These are phyloP conservation scores for Phocoena sinus DNA, from an alignment of 2,113 vertebrate species.

Conservation along the genomic window DNA sequence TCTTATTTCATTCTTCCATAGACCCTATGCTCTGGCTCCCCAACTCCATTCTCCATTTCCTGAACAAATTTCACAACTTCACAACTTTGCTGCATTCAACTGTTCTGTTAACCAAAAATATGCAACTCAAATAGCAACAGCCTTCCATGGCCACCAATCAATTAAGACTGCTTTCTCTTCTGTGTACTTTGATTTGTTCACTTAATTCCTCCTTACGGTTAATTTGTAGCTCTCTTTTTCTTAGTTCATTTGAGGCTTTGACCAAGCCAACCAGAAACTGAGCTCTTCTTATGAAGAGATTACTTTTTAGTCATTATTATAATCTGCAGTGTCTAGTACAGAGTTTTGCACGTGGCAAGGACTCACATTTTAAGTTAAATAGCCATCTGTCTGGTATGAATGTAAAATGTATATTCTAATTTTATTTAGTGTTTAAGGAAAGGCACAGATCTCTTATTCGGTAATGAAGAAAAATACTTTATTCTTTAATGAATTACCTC, in stretches of 20 bases:
- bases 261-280: not conserved
- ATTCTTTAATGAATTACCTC: constrained; percentile 13
- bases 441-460: not conserved
- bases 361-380: constrained; percentile 20
- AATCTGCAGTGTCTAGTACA: not conserved
- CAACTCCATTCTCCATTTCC: not conserved
- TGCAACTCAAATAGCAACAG: not conserved
- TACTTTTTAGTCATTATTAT: constrained; percentile 17
- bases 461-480: not conserved
- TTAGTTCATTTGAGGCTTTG: constrained; percentile 2
- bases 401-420: constrained; percentile 24
- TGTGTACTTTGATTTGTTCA: not conserved
- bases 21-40: not conserved
- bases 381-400: constrained; percentile 30
- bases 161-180: not conserved
- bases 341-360: constrained; percentile 4
- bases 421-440: constrained; percentile 30
- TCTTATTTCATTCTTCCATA: not conserved
- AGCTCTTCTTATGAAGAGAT: not conserved
- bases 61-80: constrained; percentile 30
- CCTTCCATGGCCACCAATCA: not conserved
- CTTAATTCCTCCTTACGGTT: not conserved
- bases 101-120: not conserved
- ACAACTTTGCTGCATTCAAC: not conserved
- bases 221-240: not conserved